phyloP scores from a whole-genome alignment of 2,797 vertebrate species.

The Parotocinclus haroldoi region DNA sequence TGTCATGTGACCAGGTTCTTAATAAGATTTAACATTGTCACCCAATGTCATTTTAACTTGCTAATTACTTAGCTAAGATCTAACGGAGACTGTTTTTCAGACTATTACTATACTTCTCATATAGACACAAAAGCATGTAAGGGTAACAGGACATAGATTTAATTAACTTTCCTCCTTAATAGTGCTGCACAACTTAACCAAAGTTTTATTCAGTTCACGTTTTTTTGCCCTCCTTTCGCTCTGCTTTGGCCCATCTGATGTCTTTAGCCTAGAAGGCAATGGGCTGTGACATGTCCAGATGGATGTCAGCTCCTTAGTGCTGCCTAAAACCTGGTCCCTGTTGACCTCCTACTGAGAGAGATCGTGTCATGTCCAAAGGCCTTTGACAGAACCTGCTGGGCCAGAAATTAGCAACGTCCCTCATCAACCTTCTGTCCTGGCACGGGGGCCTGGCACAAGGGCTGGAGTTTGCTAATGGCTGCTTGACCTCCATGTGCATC shows the following conservation, averaged over 20 bases:
- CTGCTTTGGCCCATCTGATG: slow-evolving; percentile 31
- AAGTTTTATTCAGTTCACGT: too few relatives aligned
- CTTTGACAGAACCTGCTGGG: slow-evolving; percentile 51
- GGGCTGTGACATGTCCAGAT: slow-evolving; percentile 45
- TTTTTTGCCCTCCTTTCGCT: slow-evolving; percentile 16
- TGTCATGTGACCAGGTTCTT: too few relatives aligned
- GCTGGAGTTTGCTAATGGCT: slow-evolving; percentile 29
- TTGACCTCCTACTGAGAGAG: slow-evolving; percentile 46
- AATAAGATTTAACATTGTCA: too few relatives aligned
- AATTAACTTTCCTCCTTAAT: too few relatives aligned
- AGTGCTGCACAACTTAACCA: too few relatives aligned
- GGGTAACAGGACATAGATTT: too few relatives aligned
- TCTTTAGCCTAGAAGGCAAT: slow-evolving; percentile 34
- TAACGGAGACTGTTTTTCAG: too few relatives aligned
- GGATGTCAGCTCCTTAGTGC: slow-evolving; percentile 41
- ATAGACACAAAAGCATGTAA: too few relatives aligned
- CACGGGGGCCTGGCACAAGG: slow-evolving; percentile 31
- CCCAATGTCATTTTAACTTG: too few relatives aligned
- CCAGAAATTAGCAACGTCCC: slow-evolving; percentile 45
- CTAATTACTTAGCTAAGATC: too few relatives aligned
- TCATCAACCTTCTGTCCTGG: slow-evolving; percentile 48
- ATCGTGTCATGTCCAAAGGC: slow-evolving; percentile 33
- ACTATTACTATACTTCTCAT: too few relatives aligned
- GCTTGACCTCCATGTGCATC: slow-evolving; percentile 39
- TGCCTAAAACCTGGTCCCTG: slow-evolving; percentile 41